Evolutionary conservation across 2,797 vertebrate genomes (phyloP).

Genomic region (Cynodonichthys magdalenae): DNA sequence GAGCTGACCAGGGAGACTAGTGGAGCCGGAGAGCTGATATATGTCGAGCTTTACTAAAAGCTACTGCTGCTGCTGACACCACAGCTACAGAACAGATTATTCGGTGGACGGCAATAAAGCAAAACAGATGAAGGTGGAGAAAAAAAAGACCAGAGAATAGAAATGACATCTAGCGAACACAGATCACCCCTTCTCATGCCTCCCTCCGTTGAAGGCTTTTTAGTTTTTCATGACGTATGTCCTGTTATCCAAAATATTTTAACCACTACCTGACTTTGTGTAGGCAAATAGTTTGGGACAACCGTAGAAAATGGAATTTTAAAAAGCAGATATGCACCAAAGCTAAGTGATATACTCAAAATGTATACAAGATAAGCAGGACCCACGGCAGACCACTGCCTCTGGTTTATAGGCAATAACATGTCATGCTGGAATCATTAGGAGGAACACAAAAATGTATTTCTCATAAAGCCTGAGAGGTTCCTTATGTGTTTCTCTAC

Average conservation of each 20-base stretch:
- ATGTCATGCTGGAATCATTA: constrained; percentile 71
- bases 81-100: constrained; percentile 49
- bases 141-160: constrained; percentile 16
- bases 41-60: constrained; percentile 54
- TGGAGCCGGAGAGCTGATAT: constrained; percentile 65
- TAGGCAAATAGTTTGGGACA: not conserved
- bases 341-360: constrained; percentile 32
- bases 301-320: constrained; percentile 1
- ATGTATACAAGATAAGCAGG: constrained; percentile 56
- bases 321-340: constrained; percentile 26
- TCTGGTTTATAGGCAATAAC: constrained; percentile 43
- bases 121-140: constrained; percentile 4
- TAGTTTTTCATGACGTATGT: not conserved
- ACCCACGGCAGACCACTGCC: constrained; percentile 47
- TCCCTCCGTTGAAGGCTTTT: not conserved
- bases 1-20: constrained; percentile 59
- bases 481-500: constrained; percentile 70
- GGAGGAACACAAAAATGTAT: constrained; percentile 75
- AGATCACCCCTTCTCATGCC: not conserved
- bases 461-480: constrained; percentile 74
- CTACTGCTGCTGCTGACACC: constrained; percentile 56
- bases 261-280: too few species aligned
- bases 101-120: constrained; percentile 45
- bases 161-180: constrained; percentile 14
- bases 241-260: too few species aligned